Conservation (phyloP, 2,797 vertebrate genomes). For the Platyrinchus mystaceus region DNA sequence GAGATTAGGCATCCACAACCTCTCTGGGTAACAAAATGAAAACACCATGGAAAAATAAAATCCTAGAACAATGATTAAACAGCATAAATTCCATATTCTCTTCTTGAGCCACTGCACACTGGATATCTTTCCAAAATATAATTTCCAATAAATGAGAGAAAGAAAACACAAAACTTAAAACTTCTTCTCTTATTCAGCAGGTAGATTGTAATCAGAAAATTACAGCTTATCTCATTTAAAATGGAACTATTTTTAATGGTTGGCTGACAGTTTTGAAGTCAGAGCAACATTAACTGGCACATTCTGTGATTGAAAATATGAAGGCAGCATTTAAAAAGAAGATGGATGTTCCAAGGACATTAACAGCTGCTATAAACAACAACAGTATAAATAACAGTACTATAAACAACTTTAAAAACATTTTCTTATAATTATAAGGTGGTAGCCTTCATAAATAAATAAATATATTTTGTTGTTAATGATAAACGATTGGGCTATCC, state of each 20-base stretch:
- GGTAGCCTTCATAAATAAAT: background rate
- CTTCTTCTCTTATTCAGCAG: background rate
- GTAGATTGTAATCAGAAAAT: background rate
- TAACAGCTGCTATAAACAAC: background rate
- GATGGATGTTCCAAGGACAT: background rate
- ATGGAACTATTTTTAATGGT: background rate
- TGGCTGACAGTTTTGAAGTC: background rate
- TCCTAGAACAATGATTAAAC: background rate
- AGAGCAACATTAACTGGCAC: background rate
- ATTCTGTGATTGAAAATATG: background rate
- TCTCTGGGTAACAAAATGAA: background rate
- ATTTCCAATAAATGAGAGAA: background rate
- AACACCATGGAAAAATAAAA: background rate
- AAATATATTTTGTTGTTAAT: background rate
- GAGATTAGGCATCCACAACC: background rate
- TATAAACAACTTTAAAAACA: background rate
- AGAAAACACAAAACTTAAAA: background rate
- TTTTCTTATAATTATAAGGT: background rate
- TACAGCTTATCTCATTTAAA: background rate
- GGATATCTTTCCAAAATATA: background rate
- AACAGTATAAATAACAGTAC: background rate
- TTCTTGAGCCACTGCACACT: background rate
- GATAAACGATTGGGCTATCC: background rate
- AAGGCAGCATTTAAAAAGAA: background rate
- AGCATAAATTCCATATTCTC: background rate